Evolutionary conservation across 2,797 vertebrate genomes (phyloP).

Genomic region (Prionace glauca): DNA sequence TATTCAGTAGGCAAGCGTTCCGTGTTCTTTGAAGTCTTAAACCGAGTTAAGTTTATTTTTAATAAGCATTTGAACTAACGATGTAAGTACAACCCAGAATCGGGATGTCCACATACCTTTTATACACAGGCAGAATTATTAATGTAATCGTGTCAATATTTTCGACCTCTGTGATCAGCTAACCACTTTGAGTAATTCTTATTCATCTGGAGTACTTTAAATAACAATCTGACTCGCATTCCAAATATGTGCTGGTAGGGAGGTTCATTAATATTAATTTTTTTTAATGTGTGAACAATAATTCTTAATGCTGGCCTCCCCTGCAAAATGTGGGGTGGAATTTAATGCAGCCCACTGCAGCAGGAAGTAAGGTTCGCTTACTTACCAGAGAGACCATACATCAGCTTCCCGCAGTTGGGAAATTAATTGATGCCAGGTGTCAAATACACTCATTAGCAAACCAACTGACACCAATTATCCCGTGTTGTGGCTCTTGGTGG

Average conservation of each 20-base stretch:
- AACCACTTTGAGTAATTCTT: background rate
- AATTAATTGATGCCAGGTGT: background rate
- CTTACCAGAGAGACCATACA: background rate
- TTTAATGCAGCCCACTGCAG: background rate
- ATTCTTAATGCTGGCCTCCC: background rate
- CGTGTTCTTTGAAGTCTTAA: background rate
- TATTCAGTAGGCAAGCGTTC: background rate
- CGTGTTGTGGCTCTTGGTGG: too few relatives aligned
- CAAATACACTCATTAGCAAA: background rate
- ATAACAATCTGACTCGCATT: background rate
- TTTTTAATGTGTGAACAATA: background rate
- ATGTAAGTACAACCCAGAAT: background rate
- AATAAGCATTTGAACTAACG: background rate
- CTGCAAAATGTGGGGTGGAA: background rate
- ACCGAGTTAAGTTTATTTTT: constrained; percentile 1
- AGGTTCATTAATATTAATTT: background rate
- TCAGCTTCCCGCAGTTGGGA: background rate
- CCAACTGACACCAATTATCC: background rate
- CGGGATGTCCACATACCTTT: background rate
- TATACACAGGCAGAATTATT: background rate
- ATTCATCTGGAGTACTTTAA: background rate
- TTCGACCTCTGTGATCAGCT: background rate
- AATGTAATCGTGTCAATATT: background rate
- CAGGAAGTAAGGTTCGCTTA: background rate
- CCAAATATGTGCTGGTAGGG: background rate